phyloP scores from a whole-genome alignment of 2,797 vertebrate genomes.

The Sphenopsis melanotis region DNA sequence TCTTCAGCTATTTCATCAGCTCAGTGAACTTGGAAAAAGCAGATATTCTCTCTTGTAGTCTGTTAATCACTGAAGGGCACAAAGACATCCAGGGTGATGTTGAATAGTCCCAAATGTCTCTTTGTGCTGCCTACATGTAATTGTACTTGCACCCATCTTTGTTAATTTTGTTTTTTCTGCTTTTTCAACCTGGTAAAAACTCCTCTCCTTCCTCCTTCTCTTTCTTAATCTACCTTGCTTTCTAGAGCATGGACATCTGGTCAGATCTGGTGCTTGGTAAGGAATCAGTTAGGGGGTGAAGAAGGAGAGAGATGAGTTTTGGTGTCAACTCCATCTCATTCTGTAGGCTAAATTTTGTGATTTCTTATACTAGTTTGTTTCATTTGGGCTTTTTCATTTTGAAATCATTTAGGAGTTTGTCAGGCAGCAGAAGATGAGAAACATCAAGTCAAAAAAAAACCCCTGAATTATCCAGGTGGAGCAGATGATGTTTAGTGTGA shows the following conservation, averaged over 20 bases:
- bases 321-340: neutral
- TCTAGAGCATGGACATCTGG: neutral
- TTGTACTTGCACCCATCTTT: neutral
- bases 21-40: neutral
- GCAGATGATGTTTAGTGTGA: neutral
- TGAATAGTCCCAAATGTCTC: neutral
- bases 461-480: neutral
- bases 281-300: neutral
- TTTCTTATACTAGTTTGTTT: neutral
- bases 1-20: neutral
- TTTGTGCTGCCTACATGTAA: neutral
- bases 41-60: neutral
- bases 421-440: neutral
- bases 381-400: neutral
- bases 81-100: neutral
- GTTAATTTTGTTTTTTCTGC: neutral
- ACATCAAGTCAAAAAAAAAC: neutral
- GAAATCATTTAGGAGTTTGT: neutral
- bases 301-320: neutral
- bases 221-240: neutral
- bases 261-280: neutral
- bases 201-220: neutral
- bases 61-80: neutral
- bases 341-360: neutral
- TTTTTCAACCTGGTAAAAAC: neutral